Evolutionary conservation across 2,113 vertebrate genomes (phyloP), one percentile per base, ranked within the genome.

Genomic region (Verasper variegatus): DNA sequence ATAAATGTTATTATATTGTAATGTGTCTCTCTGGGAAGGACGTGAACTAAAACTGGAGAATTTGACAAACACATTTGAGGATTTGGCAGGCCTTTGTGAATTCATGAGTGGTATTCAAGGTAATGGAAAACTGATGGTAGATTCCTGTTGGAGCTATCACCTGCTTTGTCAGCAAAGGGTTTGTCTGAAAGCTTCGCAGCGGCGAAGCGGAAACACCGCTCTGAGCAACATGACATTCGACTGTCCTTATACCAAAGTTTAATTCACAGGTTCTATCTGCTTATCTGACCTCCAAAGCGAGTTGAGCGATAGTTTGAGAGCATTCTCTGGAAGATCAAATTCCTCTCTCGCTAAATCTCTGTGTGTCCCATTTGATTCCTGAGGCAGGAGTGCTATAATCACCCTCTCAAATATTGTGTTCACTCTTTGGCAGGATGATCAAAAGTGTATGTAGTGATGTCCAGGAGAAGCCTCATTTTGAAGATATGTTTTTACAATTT

Each of bases 251-350:
- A 63, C 52, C 66, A 72, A 83, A 76, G 90, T 90, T 75, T 61
- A 83, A 88, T 89, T 90, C 83, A 71, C 74, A 80, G 74, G 54
- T 80, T 75, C 37, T 59, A 71, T 89, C 78, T 42, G 54, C 74
- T 81, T 35, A 51, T 68, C 74, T 71, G 82, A 88, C 80, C 86
- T 74, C 65, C 24, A 69, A 67, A 84, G 73, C 11, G n/a, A 84
- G 68, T 78, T 76, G 76, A 78, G 74, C 7, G 23, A 82, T 72
- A 74, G 68, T 83, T 76, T 82, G 77, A 80, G 80, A 88, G 82
- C 64, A n/a, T 80, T 82, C 65, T 80, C 64, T 62, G 54, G 23
- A 80, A 86, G 82, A 89, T 88, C 85, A 78, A 75, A 88, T 80
- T 81, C 35, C 47, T 70, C 63, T 76, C 67, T 11, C 51, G 81